These are phyloP conservation scores for Typhlomys cinereus DNA, from an alignment of 2,113 vertebrate species.

Conservation along the genomic window DNA sequence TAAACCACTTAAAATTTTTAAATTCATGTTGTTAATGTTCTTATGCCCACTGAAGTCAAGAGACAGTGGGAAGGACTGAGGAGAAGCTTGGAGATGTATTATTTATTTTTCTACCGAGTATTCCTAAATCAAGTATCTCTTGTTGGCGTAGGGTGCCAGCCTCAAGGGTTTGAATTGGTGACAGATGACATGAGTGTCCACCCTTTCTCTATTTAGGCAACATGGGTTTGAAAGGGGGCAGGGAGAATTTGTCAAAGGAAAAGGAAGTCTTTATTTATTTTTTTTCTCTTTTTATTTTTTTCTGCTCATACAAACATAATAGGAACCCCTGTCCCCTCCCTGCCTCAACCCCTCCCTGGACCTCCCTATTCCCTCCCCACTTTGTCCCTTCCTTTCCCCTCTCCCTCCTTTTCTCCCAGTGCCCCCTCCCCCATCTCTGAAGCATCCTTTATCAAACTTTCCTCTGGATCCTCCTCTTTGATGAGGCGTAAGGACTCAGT, in stretches of 20 bases:
- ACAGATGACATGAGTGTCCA: not conserved
- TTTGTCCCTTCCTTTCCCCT: no score
- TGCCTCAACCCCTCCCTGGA: no score
- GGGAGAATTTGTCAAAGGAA: not conserved
- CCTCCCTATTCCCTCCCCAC: no score
- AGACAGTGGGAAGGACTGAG: not conserved
- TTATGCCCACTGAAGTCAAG: constrained; percentile 14
- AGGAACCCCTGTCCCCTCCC: no score
- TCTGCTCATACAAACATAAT: no score
- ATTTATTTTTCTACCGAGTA: not conserved
- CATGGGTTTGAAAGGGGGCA: no score
- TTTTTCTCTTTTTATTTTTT: no score
- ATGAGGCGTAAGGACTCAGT: no score
- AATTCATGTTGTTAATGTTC: not conserved
- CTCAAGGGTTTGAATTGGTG: not conserved
- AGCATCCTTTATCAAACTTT: no score
- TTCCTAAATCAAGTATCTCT: not conserved
- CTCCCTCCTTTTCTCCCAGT: no score
- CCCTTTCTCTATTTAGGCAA: not conserved
- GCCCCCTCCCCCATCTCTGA: no score
- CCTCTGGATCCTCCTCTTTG: no score
- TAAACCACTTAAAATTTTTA: not conserved
- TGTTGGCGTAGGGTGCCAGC: not conserved
- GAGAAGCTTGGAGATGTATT: not conserved
- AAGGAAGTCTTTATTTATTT: not conserved